Evolutionary conservation across 2,888 invertebrate species (phyloP).

Genomic region (Crematogaster levior): DNA sequence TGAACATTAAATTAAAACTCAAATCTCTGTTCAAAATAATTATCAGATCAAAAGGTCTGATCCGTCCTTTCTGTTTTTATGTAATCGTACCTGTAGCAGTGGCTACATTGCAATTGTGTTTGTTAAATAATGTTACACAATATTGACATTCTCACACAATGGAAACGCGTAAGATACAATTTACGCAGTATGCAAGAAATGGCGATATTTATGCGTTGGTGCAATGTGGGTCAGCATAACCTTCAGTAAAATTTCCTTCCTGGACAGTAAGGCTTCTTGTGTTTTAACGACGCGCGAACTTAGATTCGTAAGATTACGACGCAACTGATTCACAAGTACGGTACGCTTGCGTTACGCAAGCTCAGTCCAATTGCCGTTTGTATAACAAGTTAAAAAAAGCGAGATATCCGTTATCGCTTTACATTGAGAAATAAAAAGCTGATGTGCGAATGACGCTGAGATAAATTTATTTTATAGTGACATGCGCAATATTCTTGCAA

Average conservation of each 20-base stretch:
- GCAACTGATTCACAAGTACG: background rate
- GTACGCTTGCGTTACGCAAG: background rate
- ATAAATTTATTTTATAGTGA: background rate
- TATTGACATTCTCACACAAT: background rate
- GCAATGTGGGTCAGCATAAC: conserved; percentile 70
- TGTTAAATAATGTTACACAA: background rate
- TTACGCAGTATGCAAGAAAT: background rate
- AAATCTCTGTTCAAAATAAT: background rate
- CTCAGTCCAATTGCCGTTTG: background rate
- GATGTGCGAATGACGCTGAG: background rate
- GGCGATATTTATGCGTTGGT: conserved; percentile 30
- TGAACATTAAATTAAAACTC: background rate
- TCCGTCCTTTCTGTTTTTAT: background rate
- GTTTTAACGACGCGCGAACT: conserved; percentile 30
- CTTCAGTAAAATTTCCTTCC: conserved; percentile 48
- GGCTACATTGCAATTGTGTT: background rate
- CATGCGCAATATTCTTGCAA: background rate
- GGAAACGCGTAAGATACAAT: background rate
- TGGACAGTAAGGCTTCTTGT: conserved; percentile 16
- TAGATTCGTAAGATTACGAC: conserved; percentile 13
- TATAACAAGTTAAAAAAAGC: background rate
- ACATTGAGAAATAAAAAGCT: background rate
- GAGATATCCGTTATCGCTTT: background rate
- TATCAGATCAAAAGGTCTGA: background rate
- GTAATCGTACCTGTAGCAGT: background rate